Percentiles rank a stretch among this genome's conserved stretches.
These are phyloP conservation scores for Glossosoma conforme DNA, from an alignment of 1,140 invertebrate species.

Conservation along the genomic window DNA sequence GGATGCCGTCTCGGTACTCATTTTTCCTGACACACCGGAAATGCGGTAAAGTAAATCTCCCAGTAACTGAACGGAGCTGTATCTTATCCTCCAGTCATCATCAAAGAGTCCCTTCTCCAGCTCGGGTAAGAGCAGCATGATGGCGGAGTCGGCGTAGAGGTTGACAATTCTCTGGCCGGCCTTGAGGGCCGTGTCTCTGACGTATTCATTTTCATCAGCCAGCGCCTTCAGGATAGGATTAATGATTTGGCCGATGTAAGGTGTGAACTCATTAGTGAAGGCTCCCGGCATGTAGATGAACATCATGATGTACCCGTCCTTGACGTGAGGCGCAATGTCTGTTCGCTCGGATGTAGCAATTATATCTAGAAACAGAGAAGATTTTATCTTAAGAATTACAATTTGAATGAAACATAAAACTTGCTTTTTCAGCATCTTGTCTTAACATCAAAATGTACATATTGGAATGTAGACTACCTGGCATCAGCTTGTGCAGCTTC, in stretches of 20 bases:
- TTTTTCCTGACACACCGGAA: conserved; percentile 96
- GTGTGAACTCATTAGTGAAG: conserved; percentile 91
- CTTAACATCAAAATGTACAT: too few species aligned
- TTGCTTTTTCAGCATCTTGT: background rate
- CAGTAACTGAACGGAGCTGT: conserved; percentile 91
- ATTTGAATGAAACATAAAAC: too few species aligned
- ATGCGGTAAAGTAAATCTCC: conserved; percentile 96
- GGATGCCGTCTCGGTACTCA: conserved; percentile 96
- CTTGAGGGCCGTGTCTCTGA: conserved; percentile 92
- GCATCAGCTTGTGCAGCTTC: conserved; percentile 95
- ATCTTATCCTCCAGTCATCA: conserved; percentile 98
- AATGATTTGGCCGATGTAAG: conserved; percentile 96
- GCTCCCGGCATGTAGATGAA: conserved; percentile 99
- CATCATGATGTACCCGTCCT: conserved; percentile 99
- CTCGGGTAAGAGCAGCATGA: conserved; percentile 88
- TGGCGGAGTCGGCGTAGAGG: conserved; percentile 93
- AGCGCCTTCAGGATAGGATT: conserved; percentile 96
- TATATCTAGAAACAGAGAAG: conserved; percentile 66
- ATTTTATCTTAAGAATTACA: conserved; percentile 7
- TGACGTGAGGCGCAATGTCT: conserved; percentile 95
- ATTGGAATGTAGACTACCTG: conserved; percentile 42
- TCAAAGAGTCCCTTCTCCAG: conserved; percentile 91
- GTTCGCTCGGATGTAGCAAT: conserved; percentile 90
- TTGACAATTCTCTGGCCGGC: conserved; percentile 97
- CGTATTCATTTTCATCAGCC: conserved; percentile 98